Base-by-base conservation (phyloP, 30 jellyfish, hydroid and myxozoan species). In the Haliclystus octoradiatus region DNA sequence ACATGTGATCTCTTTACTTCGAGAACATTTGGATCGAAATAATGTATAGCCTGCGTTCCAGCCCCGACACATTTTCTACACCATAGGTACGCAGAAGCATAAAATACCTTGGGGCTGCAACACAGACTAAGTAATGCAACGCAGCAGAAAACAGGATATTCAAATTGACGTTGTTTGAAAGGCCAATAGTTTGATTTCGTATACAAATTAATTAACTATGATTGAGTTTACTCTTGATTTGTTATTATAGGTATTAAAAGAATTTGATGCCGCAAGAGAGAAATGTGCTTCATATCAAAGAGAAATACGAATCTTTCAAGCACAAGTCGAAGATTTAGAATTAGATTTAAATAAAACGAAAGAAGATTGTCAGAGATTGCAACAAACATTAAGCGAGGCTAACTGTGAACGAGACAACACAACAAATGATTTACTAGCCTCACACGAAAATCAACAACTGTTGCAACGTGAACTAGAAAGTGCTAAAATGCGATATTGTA, bases 391-490 rank as follows among this genome's bases (percentile, higher is more conserved):
- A 5, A 7, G 23, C 7, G 19, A 12, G 9, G 26, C 73, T 22
- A 22, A 29, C 3, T 9, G 23, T 12, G 63, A 64, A 26, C 7
- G 73, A 25, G 15, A 26, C 19, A 15, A 63, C 29, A 64, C 73
- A 29, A 9, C 25, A 13, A 64, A 3, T 63, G 73, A 64, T 3
- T n/a, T 29, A 5, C 7, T 9, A 7, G 12, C 73, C 23, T 82
- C 94, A 1, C 72, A 51, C 33, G 94, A 82, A 60, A 72, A 82
- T 51, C 31, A 75, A 30, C 66, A 68, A 27, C 69, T 79, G 31
- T 70, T 84, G 75, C 87, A 79, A 27, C 74, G 71, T 23, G 96
- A 86, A 70, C 81, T 89, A 14, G 98, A 82, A 31, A 82, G 81
- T 26, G 73, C 93, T 1, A 89, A 89, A 72, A 72, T 75, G 84